A percentile compares a stretch with the other conserved stretches of the same genome.
phyloP scores from a whole-genome alignment of 2,797 vertebrate species.

The Hypotaenidia okinawae region DNA sequence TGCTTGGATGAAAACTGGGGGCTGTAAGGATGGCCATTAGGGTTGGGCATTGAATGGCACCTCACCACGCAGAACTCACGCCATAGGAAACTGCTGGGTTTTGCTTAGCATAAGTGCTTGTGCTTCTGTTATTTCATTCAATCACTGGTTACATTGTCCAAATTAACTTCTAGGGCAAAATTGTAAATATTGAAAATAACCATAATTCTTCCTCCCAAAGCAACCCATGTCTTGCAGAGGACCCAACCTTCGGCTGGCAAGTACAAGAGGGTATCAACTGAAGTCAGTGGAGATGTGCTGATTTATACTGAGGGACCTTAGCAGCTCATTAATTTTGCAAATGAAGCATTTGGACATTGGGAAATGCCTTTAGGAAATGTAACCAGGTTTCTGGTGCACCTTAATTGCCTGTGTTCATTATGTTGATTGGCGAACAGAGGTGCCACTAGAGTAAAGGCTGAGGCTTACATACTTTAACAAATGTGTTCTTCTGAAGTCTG shows the following conservation, averaged over 20 bases:
- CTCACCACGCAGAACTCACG: background rate
- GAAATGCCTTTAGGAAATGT: constrained; percentile 67
- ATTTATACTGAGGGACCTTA: constrained; percentile 36
- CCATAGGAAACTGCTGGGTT: background rate
- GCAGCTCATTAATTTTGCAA: constrained; percentile 67
- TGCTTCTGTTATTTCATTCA: background rate
- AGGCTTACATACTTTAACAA: constrained; percentile 38
- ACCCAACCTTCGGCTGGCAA: background rate
- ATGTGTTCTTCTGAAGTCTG: constrained; percentile 57
- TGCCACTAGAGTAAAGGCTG: constrained; percentile 52
- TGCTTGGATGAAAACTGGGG: background rate
- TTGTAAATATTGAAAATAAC: constrained; percentile 53
- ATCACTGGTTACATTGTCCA: background rate
- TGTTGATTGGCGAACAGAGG: constrained; percentile 58
- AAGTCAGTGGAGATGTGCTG: constrained; percentile 35
- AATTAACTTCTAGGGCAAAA: constrained; percentile 25
- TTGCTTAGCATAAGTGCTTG: background rate
- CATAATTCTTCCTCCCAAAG: constrained; percentile 4
- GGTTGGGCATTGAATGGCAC: background rate
- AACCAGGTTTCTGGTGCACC: constrained; percentile 67
- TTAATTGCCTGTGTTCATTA: constrained; percentile 67
- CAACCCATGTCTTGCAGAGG: background rate
- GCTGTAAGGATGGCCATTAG: background rate
- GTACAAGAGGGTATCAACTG: background rate
- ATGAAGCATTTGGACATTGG: constrained; percentile 63